Evolutionary conservation across 1,140 invertebrate genomes (phyloP).

Genomic region (Rhagoletis pomonella): DNA sequence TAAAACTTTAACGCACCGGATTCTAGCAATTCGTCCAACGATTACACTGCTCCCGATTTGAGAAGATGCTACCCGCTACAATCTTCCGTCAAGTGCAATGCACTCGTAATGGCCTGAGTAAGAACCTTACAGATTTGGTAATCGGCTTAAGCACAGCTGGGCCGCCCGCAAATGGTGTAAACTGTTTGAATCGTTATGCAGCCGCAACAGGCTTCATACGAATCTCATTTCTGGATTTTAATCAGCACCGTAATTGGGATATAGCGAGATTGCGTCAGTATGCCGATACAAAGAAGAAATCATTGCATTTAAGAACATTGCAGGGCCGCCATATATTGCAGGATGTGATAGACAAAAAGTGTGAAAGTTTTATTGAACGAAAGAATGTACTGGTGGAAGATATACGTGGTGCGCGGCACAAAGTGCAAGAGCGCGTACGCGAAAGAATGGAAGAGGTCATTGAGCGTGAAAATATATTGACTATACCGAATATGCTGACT

Average conservation of each 20-base stretch:
- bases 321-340: slow-evolving; percentile 76
- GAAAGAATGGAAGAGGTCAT: slow-evolving; percentile 82
- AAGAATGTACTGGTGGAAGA: slow-evolving; percentile 80
- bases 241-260: slow-evolving; percentile 68
- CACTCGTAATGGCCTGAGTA: slow-evolving; percentile 60
- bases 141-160: slow-evolving; percentile 60
- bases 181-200: slow-evolving; percentile 69
- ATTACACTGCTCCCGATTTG: neutral
- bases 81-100: slow-evolving; percentile 68
- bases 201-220: slow-evolving; percentile 72
- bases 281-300: slow-evolving; percentile 69
- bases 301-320: slow-evolving; percentile 66
- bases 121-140: slow-evolving; percentile 66
- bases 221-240: slow-evolving; percentile 70
- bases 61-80: slow-evolving; percentile 67
- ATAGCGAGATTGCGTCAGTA: slow-evolving; percentile 66
- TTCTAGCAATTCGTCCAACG: neutral
- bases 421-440: slow-evolving; percentile 77
- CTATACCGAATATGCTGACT: slow-evolving; percentile 93
- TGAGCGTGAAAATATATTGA: slow-evolving; percentile 92
- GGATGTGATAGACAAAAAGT: slow-evolving; percentile 78
- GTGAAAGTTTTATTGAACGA: slow-evolving; percentile 78
- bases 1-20: neutral
- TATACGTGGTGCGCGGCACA: slow-evolving; percentile 80
- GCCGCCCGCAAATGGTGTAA: slow-evolving; percentile 61